These are phyloP conservation scores for Copidosoma aretas DNA, from an alignment of 2,888 invertebrate species.

Conservation along the genomic window DNA sequence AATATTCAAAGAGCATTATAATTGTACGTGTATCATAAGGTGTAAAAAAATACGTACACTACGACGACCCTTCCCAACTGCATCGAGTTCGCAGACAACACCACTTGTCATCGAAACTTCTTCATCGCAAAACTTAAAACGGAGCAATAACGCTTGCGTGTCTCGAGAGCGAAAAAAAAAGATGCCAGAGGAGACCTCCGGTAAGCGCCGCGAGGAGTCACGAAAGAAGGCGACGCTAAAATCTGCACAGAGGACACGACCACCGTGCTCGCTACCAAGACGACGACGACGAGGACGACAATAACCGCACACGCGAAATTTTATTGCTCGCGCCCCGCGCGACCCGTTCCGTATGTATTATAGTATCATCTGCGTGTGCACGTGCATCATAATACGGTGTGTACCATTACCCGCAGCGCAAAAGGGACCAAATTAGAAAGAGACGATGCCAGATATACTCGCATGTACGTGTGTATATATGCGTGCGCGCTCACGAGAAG, in stretches of 20 bases:
- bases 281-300: slow-evolving; percentile 22
- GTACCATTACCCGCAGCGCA: not conserved
- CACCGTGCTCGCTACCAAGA: slow-evolving; percentile 45
- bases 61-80: too few relatives aligned
- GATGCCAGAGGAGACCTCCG: too few relatives aligned
- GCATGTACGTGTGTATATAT: too few relatives aligned
- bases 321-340: slow-evolving; percentile 40
- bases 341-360: not conserved
- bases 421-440: slow-evolving; percentile 34
- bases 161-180: not conserved
- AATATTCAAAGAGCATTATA: too few relatives aligned
- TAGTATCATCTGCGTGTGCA: too few relatives aligned
- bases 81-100: too few relatives aligned
- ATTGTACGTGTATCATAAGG: too few relatives aligned
- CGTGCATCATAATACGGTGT: not conserved
- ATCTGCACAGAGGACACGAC: slow-evolving; percentile 39
- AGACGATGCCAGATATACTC: too few relatives aligned
- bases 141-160: not conserved
- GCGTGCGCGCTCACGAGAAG: slow-evolving; percentile 9
- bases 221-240: too few relatives aligned
- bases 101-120: too few relatives aligned
- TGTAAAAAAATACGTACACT: too few relatives aligned
- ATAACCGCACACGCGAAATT: slow-evolving; percentile 46
- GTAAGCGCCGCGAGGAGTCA: too few relatives aligned
- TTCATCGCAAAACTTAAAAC: not conserved